Conservation (phyloP, 2,888 invertebrate species). For the Cerastis leucographa region DNA sequence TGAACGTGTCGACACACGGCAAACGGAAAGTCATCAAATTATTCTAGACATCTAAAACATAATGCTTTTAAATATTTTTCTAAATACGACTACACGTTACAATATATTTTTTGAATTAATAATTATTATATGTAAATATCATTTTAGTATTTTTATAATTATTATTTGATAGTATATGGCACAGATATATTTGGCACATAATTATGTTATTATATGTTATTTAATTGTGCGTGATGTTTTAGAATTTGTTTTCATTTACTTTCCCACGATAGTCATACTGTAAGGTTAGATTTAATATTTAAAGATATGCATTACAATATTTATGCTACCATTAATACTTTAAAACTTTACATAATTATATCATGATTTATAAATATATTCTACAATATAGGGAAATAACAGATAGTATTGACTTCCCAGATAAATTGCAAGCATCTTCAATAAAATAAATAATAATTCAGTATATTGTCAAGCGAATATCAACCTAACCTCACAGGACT, state of each 20-base stretch:
- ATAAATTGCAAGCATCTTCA: not conserved
- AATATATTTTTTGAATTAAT: constrained; percentile 49
- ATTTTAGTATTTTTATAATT: constrained; percentile 49
- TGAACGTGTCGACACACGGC: constrained; percentile 88
- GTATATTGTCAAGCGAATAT: constrained; percentile 3
- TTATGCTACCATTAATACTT: not conserved
- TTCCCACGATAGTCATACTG: constrained; percentile 45
- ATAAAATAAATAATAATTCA: not conserved
- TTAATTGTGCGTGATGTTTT: constrained; percentile 76
- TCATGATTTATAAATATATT: not conserved
- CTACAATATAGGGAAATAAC: not conserved
- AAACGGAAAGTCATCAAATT: constrained; percentile 80
- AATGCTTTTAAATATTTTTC: constrained; percentile 60
- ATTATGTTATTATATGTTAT: constrained; percentile 42
- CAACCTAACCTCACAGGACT: constrained; percentile 60
- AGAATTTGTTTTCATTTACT: constrained; percentile 63
- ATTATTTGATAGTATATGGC: constrained; percentile 62
- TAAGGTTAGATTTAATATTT: constrained; percentile 46
- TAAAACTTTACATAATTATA: not conserved
- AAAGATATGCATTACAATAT: not conserved
- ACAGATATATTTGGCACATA: constrained; percentile 69
- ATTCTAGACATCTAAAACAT: constrained; percentile 69
- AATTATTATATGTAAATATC: constrained; percentile 56
- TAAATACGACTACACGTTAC: constrained; percentile 63
- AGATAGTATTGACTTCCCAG: not conserved